These are phyloP conservation scores for Macrosteles quadrilineatus DNA, from an alignment of 1,140 invertebrate species.

Conservation along the genomic window DNA sequence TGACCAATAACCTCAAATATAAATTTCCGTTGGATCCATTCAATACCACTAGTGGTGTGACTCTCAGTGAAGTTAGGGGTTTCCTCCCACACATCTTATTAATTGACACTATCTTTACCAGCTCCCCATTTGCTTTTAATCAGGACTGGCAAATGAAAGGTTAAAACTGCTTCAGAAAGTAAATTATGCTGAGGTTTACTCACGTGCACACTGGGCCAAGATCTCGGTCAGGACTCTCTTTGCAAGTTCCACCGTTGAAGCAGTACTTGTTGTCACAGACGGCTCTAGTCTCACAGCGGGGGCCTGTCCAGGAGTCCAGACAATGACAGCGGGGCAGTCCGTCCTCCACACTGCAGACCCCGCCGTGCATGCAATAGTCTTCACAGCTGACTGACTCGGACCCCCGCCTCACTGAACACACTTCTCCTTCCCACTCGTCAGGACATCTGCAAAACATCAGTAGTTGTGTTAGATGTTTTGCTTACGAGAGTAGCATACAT, in stretches of 20 bases:
- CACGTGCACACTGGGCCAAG: slow-evolving; percentile 52
- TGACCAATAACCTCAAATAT: too few relatives aligned
- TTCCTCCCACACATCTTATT: too few relatives aligned
- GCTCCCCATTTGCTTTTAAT: too few relatives aligned
- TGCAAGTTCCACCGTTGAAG: slow-evolving; percentile 54
- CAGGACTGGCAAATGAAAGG: too few relatives aligned
- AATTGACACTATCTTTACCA: too few relatives aligned
- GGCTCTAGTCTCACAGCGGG: slow-evolving; percentile 54
- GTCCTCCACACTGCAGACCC: slow-evolving; percentile 39
- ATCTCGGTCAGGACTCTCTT: slow-evolving; percentile 40
- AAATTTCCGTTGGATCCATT: too few relatives aligned
- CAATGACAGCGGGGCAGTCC: slow-evolving; percentile 45
- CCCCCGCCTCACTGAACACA: slow-evolving; percentile 48
- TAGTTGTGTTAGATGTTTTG: not conserved
- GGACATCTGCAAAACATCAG: slow-evolving; percentile 49
- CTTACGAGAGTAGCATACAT: too few relatives aligned
- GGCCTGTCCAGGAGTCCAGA: slow-evolving; percentile 55
- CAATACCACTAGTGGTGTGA: too few relatives aligned
- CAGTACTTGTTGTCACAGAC: slow-evolving; percentile 59
- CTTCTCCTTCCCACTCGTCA: slow-evolving; percentile 54
- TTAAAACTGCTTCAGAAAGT: too few relatives aligned
- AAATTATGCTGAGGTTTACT: too few relatives aligned
- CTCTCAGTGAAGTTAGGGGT: too few relatives aligned
- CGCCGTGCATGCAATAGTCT: slow-evolving; percentile 29
- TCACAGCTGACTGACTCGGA: slow-evolving; percentile 24